Evolutionary conservation across 2,797 vertebrate species (phyloP), one percentile per base, ranked within the genome.

Genomic region (Hemitrygon akajei): DNA sequence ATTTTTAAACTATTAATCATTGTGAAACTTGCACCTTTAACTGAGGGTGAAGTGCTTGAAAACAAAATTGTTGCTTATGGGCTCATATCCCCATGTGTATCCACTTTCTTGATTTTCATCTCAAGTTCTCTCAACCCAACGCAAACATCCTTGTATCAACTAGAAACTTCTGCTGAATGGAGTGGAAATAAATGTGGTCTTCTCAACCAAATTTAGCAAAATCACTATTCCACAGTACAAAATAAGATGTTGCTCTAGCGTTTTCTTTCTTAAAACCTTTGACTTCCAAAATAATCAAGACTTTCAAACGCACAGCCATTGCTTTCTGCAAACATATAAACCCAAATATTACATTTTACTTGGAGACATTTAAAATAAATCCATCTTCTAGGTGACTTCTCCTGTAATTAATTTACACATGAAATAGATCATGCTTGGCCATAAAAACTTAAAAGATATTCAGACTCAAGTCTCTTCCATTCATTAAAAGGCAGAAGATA

Each of bases 281-380:
- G n/a, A 34, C 86, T 37, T 89, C 69, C 63, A 66, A 89, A 89
- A 69, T 69, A 40, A 20, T 89, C 86, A 89, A 69, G 47, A 20
- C n/a, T 89, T 89, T 89, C 60, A 66, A 89, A 69, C 9, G 7
- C 66, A 87, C 12, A 69, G 16, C n/a, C n/a, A 89, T 87, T 69
- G 89, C 20, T 66, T 89, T 20, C 86, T 66, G 60, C n/a, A 89
- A 89, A 87, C 30, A 18, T 87, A 87, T 87, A 87, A 34, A 20
- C 58, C 30, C 14, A 87, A 89, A 3, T 34, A 18, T 63, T 69
- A 34, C 86, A 69, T 37, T 89, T n/a, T 22, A 10, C 2, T 69
- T 89, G 86, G 16, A 89, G n/a, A 89, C 37, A 7, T 37, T 69
- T 66, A 34, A n/a, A 87, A 63, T 30, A 63, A 69, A 69, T 37